These are phyloP conservation scores for Pharmacophagus antenor DNA, from an alignment of 2,888 invertebrate species.

Conservation along the genomic window DNA sequence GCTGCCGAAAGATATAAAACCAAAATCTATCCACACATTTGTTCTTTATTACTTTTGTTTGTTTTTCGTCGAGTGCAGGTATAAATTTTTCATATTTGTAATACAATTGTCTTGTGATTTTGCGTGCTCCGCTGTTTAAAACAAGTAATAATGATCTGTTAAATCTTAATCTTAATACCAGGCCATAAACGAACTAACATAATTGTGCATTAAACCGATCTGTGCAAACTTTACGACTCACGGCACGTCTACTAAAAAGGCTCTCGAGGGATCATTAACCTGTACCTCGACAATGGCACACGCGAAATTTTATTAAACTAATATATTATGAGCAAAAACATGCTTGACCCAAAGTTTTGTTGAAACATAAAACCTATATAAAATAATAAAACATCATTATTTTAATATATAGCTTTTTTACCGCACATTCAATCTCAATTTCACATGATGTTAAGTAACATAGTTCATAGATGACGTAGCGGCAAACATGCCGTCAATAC, in stretches of 20 bases:
- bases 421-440: too few species aligned
- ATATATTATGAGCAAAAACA: not conserved
- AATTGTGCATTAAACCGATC: constrained; percentile 16
- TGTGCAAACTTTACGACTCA: constrained; percentile 22
- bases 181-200: constrained; percentile 4
- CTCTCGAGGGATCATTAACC: constrained; percentile 21
- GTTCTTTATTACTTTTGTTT: too few species aligned
- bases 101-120: not conserved
- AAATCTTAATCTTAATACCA: not conserved
- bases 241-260: constrained; percentile 11
- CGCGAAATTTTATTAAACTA: constrained; percentile 23
- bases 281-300: constrained; percentile 19
- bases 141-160: not conserved
- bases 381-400: too few species aligned
- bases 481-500: too few species aligned
- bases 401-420: too few species aligned
- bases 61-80: too few species aligned
- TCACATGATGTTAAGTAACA: too few species aligned
- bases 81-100: too few species aligned
- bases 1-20: too few species aligned
- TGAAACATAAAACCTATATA: not conserved
- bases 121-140: not conserved
- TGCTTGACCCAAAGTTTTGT: not conserved
- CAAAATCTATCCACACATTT: too few species aligned
- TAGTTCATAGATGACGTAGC: too few species aligned